Base-by-base conservation (phyloP, 2,888 invertebrate species). In the Agriopis marginaria region DNA sequence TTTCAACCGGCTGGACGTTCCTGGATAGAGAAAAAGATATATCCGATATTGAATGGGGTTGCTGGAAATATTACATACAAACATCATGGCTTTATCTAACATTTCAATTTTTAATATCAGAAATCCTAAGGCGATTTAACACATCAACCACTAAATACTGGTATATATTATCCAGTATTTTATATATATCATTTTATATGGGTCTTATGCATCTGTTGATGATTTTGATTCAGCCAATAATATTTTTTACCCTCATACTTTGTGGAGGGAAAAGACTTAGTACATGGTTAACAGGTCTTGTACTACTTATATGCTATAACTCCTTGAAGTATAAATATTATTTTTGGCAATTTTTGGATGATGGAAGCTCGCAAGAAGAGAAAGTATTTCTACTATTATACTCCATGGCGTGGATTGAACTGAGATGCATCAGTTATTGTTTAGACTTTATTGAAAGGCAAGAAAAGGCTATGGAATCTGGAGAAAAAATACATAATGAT, bases 351-450 rank as follows among this genome's bases (percentile, higher is more conserved):
- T 90, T 93, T 70, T 84, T 95, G 81, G 88, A 91, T 51, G 89
- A 89, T 79, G 81, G 91, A 60, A 82, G 84, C 68, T 79, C 95
- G 42, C 85, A 89, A 65, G 94, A 95, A 79, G 95, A 95, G 75
- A 91, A 94, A 75, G 91, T 95, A 49, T 95, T 94, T 78, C 84
- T 96, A 73, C 81, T 96, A 63, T 89, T 95, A 68, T 90, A 95
- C 70, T 90, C 94, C 49, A 84, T 95, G 76, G 96, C 96, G 72
- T 98, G 97, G 97, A 96, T 95, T 82, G 96, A 96, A 86, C 91
- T 96, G 77, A 96, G 97, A 81, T 97, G 97, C 78, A 96, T 97
- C 50, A 97, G 98, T 86, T 97, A 95, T 86, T 95, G 95, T 77
- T 90, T 97, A 70, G 97, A 96, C 75, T 93, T 89, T 78, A 88